A percentile compares a stretch with the other conserved stretches of the same genome.
Evolutionary conservation across 2,113 vertebrate species (phyloP).

Genomic region (Grammomys surdaster): DNA sequence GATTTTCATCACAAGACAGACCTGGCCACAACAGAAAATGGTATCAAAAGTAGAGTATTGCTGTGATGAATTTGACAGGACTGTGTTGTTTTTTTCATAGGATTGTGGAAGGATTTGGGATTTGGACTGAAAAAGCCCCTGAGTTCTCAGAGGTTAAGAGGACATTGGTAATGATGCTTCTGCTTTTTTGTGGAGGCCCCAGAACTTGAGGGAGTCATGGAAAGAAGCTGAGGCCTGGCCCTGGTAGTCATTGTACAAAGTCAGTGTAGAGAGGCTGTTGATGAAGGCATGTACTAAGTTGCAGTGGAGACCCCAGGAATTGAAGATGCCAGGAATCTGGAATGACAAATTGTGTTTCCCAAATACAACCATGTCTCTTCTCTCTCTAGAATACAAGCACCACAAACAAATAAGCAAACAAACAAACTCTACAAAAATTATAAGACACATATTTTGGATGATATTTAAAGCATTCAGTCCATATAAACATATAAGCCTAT

Average conservation of each 20-base stretch:
- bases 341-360: background rate
- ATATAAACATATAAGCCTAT: conserved; percentile 24
- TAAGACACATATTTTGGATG: background rate
- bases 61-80: background rate
- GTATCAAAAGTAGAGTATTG: background rate
- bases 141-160: background rate
- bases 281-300: background rate
- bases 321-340: background rate
- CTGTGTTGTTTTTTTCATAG: background rate
- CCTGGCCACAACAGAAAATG: background rate
- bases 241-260: background rate
- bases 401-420: too few species aligned
- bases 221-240: background rate
- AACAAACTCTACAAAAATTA: background rate
- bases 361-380: background rate
- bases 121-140: background rate
- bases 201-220: background rate
- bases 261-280: background rate
- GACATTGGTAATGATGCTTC: background rate
- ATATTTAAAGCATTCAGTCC: background rate
- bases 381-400: background rate
- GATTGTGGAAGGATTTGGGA: background rate
- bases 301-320: background rate
- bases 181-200: background rate
- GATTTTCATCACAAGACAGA: background rate